phyloP scores from a whole-genome alignment of 2,888 invertebrate species.

The Synergus itoensis region DNA sequence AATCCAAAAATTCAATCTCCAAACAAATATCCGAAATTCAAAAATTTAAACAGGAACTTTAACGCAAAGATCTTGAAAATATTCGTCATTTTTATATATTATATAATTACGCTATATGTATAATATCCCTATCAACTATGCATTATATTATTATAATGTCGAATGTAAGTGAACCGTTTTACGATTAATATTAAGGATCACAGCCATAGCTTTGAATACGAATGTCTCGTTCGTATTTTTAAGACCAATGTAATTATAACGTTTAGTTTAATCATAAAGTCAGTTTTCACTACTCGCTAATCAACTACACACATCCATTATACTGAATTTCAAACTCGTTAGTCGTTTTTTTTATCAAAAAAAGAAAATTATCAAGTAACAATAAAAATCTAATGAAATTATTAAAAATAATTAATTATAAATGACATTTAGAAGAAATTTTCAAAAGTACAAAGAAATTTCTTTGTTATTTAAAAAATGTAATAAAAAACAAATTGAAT shows the following conservation, averaged over 20 bases:
- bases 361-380: background rate
- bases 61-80: conserved; percentile 65
- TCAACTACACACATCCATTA: conserved; percentile 51
- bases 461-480: too few species aligned
- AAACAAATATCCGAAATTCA: background rate
- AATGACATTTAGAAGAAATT: background rate
- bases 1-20: conserved; percentile 1
- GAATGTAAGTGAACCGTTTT: conserved; percentile 70
- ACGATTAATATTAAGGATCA: conserved; percentile 73
- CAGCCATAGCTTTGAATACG: conserved; percentile 78
- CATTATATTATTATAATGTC: conserved; percentile 60
- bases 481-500: background rate
- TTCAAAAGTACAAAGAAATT: background rate
- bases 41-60: conserved; percentile 38
- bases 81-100: conserved; percentile 59
- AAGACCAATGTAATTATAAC: conserved; percentile 73
- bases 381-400: background rate
- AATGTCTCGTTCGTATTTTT: conserved; percentile 74
- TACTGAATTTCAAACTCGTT: background rate
- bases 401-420: background rate
- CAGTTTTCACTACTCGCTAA: conserved; percentile 62
- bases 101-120: conserved; percentile 53
- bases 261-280: conserved; percentile 70
- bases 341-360: background rate
- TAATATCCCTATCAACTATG: conserved; percentile 61